A percentile compares a stretch with the other conserved stretches of the same genome.
phyloP scores from a whole-genome alignment of 2,113 vertebrate species.

The Epinephelus cyanopodus region DNA sequence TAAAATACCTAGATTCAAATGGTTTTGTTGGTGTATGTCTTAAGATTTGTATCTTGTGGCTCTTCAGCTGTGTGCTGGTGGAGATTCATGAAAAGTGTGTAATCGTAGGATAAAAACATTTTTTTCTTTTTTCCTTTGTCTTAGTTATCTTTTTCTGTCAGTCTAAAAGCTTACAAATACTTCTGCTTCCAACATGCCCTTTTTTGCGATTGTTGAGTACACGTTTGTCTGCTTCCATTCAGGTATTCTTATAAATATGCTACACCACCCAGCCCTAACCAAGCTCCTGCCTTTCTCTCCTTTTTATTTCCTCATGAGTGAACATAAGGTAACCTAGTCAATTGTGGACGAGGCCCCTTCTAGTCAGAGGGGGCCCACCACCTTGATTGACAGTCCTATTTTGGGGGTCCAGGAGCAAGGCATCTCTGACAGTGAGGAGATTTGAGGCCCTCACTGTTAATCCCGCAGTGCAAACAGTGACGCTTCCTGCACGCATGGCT shows the following conservation, averaged over 20 bases:
- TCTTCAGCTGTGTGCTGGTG: neutral
- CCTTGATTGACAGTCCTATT: constrained; percentile 65
- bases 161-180: constrained; percentile 7
- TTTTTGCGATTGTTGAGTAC: neutral
- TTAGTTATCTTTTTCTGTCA: neutral
- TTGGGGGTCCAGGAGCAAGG: constrained; percentile 44
- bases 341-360: constrained; percentile 25
- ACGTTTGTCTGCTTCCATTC: constrained; percentile 2
- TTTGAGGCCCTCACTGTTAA: constrained; percentile 74
- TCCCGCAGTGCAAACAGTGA: constrained; percentile 65
- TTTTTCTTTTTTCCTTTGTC: too few species aligned
- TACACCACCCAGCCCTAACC: neutral
- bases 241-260: constrained; percentile 3
- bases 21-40: neutral
- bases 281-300: constrained; percentile 13
- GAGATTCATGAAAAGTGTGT: too few species aligned
- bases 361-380: constrained; percentile 1
- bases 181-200: neutral
- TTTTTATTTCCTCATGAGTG: constrained; percentile 14
- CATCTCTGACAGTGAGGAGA: constrained; percentile 66
- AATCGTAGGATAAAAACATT: too few species aligned
- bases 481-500: constrained; percentile 72
- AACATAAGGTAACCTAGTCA: constrained; percentile 20
- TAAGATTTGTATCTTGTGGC: constrained; percentile 4
- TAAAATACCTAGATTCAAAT: neutral